Conservation (phyloP, 2,888 invertebrate genomes). For the Rugalucina vietnamica region DNA sequence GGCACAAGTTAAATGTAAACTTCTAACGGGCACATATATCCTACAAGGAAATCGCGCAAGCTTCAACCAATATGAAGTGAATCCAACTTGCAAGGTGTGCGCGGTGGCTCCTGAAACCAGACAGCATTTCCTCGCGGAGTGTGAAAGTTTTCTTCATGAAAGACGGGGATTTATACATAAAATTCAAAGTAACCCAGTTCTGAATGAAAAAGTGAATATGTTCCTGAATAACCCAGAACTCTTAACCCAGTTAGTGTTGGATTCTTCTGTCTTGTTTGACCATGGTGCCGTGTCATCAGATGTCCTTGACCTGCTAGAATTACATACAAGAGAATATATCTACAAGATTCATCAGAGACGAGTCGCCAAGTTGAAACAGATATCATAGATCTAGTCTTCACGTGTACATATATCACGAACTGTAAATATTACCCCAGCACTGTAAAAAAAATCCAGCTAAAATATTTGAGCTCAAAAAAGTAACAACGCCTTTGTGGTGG, state of each 20-base stretch:
- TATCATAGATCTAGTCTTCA: not conserved
- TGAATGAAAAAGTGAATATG: not conserved
- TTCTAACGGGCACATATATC: not conserved
- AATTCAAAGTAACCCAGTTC: not conserved
- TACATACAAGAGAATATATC: not conserved
- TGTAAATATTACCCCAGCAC: too few species aligned
- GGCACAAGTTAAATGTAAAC: not conserved
- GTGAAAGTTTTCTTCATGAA: not conserved
- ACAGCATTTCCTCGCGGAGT: not conserved
- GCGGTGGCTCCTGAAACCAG: not conserved
- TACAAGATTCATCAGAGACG: not conserved
- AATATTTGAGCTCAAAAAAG: too few species aligned
- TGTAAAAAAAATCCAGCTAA: too few species aligned
- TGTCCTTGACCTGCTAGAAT: not conserved
- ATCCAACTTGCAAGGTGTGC: not conserved
- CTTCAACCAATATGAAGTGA: not conserved
- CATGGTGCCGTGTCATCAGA: not conserved
- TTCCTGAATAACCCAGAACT: not conserved
- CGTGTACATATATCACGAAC: too few species aligned
- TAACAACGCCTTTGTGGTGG: too few species aligned
- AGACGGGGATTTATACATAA: not conserved
- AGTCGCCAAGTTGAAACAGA: not conserved
- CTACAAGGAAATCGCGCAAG: not conserved
- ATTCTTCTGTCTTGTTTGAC: not conserved
- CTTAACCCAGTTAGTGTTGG: not conserved